Conservation (phyloP, 1,140 invertebrate genomes). For the Trachymyrmex cornetzi region DNA sequence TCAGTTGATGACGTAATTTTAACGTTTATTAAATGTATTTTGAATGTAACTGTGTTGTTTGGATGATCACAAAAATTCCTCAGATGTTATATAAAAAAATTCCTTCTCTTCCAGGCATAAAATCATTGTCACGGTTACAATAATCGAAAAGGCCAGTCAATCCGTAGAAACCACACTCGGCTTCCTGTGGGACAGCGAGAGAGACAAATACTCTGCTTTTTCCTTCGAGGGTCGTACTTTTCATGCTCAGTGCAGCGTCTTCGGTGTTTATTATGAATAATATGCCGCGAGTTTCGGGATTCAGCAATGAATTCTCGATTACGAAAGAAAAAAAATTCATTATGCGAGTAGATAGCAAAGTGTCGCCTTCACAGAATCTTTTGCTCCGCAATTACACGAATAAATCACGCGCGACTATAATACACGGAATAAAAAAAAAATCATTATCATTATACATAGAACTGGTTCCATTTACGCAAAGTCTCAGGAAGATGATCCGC, state of each 20-base stretch:
- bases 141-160: conserved; percentile 83
- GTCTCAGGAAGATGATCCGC: background rate
- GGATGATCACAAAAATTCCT: background rate
- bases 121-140: conserved; percentile 80
- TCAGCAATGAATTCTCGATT: background rate
- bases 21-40: no score
- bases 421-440: background rate
- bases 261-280: conserved; percentile 80
- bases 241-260: conserved; percentile 80
- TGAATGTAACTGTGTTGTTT: no score
- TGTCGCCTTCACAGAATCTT: background rate
- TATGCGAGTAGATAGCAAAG: background rate
- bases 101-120: conserved; percentile 78
- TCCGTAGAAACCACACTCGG: conserved; percentile 76
- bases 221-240: conserved; percentile 80
- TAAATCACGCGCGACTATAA: background rate
- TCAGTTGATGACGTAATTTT: no score
- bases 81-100: background rate
- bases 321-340: background rate
- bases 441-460: background rate
- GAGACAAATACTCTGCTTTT: conserved; percentile 81
- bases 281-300: background rate
- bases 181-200: conserved; percentile 82
- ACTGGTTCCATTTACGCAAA: background rate
- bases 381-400: background rate